phyloP scores from a whole-genome alignment of 1,140 invertebrate species.

The Atta cephalotes region DNA sequence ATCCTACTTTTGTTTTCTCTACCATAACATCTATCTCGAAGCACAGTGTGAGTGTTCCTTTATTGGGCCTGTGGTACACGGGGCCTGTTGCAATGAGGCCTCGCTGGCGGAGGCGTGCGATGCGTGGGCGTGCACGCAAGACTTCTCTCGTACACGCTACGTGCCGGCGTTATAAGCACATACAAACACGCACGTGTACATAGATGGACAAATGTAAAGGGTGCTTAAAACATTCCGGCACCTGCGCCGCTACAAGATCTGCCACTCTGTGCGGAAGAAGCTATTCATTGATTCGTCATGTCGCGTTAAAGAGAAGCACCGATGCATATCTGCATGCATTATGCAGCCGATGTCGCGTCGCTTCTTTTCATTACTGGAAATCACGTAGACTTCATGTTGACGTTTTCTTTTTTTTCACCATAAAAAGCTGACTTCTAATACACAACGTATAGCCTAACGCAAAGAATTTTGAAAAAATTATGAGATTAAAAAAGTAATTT shows the following conservation, averaged over 20 bases:
- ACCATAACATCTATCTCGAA: neutral
- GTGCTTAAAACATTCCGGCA: slow-evolving; percentile 71
- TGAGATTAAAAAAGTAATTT: neutral
- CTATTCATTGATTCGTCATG: slow-evolving; percentile 49
- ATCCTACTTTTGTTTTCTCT: slow-evolving; percentile 60
- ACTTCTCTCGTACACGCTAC: slow-evolving; percentile 1
- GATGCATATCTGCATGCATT: slow-evolving; percentile 54
- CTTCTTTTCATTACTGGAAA: slow-evolving; percentile 26
- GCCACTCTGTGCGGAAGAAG: neutral
- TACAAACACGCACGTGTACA: slow-evolving; percentile 21
- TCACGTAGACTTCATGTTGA: slow-evolving; percentile 4
- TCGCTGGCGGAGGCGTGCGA: slow-evolving; percentile 67
- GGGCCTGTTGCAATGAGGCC: slow-evolving; percentile 71
- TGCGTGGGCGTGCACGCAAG: slow-evolving; percentile 67
- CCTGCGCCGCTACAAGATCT: slow-evolving; percentile 40
- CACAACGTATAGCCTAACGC: too few species aligned
- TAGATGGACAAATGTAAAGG: slow-evolving; percentile 73
- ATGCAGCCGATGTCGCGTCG: slow-evolving; percentile 38
- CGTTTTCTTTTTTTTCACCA: neutral
- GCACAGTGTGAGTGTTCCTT: slow-evolving; percentile 67
- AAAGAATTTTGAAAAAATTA: neutral
- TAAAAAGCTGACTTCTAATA: neutral
- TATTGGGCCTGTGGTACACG: slow-evolving; percentile 71
- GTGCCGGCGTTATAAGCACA: slow-evolving; percentile 15
- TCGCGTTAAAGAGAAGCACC: slow-evolving; percentile 46